Base-by-base conservation (phyloP, 2,888 invertebrate genomes). In the Acronicta aceris region DNA sequence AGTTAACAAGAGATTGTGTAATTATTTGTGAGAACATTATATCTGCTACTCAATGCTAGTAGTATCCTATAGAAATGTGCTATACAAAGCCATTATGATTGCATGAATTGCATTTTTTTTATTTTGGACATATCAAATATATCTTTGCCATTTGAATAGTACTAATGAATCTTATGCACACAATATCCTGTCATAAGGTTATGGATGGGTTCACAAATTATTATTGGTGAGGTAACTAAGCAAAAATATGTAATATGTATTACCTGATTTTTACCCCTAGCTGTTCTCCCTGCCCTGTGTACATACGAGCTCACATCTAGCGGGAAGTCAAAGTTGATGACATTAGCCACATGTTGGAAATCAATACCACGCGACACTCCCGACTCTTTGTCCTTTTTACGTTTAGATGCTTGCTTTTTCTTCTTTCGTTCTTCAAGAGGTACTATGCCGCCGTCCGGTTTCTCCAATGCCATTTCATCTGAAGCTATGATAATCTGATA, bases 241-340 rank as follows among this genome's bases (percentile, higher is more conserved):
- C 27, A 7, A 27, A 5, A 27, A 10, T 10, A 33, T 38, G 2
- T 38, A 13, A n/a, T 38, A n/a, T 12, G 5, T n/a, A 13, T 61
- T 84, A 96, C 97, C 91, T 97, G 96, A 88, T 98, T 97, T 72
- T 96, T 97, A 9, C 98, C 98, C 66, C 98, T 94, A 0, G 98
- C 98, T 4, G 98, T 98, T 57, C 98, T 95, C 0, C 99, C 99
- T 0, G 99, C 99, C 81, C 99, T 95, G 89, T 99, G 99, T 63
- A 99, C 97, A 87, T 99, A 99, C 0, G 99, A 97, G 81, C 96
- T 97, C 0, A 97, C 96, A 85, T 98, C 97, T 10, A 96, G 92
- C 0, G 99, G 99, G 89, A 99, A 99, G 93, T 99, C 99, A 92
- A 99, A 99, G 93, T 99, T 99, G 61, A 99, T 97, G 0, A 99